Conservation (phyloP, 1,140 invertebrate species). For the Augochlora pura region DNA sequence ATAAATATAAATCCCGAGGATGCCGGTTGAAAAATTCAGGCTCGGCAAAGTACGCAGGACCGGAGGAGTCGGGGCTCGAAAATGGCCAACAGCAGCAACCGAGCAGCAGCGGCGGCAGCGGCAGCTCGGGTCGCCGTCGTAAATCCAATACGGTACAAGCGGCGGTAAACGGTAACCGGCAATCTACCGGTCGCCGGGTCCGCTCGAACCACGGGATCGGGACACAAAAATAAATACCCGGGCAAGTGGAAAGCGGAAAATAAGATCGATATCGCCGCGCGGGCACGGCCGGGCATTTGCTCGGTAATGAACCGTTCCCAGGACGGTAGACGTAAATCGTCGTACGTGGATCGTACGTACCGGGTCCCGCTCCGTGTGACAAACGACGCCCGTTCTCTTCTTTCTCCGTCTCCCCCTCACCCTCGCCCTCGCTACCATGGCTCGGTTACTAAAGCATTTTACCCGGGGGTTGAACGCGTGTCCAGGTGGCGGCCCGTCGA, state of each 20-base stretch:
- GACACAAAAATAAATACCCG: slow-evolving; percentile 24
- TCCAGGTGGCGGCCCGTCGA: slow-evolving; percentile 29
- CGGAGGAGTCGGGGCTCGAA: not conserved
- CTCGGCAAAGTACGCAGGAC: no score
- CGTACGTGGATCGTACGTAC: slow-evolving; percentile 33
- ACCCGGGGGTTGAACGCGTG: slow-evolving; percentile 7
- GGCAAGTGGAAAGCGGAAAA: slow-evolving; percentile 38
- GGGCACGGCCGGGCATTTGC: slow-evolving; percentile 17
- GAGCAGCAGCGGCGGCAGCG: not conserved
- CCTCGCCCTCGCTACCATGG: no score
- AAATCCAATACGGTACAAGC: not conserved
- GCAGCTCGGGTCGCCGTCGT: not conserved
- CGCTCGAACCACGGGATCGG: not conserved
- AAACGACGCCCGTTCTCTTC: slow-evolving; percentile 46
- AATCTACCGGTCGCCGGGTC: not conserved
- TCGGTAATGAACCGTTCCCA: slow-evolving; percentile 50
- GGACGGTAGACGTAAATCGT: slow-evolving; percentile 49
- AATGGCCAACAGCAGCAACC: not conserved
- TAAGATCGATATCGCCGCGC: slow-evolving; percentile 42
- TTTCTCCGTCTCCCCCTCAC: not conserved
- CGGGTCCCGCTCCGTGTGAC: slow-evolving; percentile 40
- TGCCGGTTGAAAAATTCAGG: no score
- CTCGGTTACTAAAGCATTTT: not conserved
- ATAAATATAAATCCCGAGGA: no score
- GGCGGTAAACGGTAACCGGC: not conserved